Evolutionary conservation across 2,113 vertebrate species (phyloP).

Genomic region (Arenaria interpres): DNA sequence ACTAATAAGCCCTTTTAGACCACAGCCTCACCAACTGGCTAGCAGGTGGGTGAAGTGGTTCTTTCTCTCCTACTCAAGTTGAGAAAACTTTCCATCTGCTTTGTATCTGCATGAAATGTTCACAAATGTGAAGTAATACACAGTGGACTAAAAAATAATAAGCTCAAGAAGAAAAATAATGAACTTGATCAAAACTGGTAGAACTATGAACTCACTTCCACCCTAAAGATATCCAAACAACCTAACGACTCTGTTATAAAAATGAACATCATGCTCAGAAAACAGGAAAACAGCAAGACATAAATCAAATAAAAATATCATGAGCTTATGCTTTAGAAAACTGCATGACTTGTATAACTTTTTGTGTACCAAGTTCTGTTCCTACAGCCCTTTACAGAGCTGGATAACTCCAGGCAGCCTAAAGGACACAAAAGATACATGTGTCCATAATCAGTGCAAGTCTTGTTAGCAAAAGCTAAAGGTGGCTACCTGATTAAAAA

Average conservation of each 20-base stretch:
- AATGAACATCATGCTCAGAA: slow-evolving; percentile 27
- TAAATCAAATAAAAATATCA: slow-evolving; percentile 62
- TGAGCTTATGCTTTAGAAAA: slow-evolving; percentile 5
- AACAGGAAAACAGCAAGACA: slow-evolving; percentile 53
- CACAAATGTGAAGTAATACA: slow-evolving; percentile 51
- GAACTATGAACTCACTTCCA: slow-evolving; percentile 54
- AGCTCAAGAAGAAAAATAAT: slow-evolving; percentile 37
- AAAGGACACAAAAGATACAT: background rate
- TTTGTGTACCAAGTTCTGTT: background rate
- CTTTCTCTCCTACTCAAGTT: background rate
- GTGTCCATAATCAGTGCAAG: background rate
- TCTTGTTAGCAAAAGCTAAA: background rate
- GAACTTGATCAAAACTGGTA: slow-evolving; percentile 40
- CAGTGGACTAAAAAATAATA: slow-evolving; percentile 32
- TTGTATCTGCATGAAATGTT: slow-evolving; percentile 29
- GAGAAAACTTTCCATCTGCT: slow-evolving; percentile 36
- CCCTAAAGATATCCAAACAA: slow-evolving; percentile 41
- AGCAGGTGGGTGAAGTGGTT: slow-evolving; percentile 20
- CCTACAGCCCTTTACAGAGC: background rate
- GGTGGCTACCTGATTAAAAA: background rate
- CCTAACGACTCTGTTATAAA: slow-evolving; percentile 1
- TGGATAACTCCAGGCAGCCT: background rate
- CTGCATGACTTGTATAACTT: background rate
- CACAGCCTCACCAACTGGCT: background rate
- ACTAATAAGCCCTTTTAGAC: background rate